Evolutionary conservation across 2,113 vertebrate genomes (phyloP).

Genomic region (Cyprinodon brontotheroides): DNA sequence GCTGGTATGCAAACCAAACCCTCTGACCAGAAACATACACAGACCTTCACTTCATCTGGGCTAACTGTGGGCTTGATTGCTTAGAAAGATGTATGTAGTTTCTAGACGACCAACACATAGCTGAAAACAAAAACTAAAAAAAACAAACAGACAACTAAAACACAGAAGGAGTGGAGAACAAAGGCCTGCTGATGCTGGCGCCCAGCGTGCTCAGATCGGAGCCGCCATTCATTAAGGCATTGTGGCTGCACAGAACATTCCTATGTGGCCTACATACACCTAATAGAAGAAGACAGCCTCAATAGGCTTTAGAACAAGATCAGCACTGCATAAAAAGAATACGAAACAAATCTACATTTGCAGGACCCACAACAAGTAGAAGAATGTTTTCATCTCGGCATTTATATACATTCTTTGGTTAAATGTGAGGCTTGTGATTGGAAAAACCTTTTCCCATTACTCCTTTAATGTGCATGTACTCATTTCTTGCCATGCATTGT

Average conservation of each 20-base stretch:
- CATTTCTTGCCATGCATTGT: conserved; percentile 50
- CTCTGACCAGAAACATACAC: conserved; percentile 13
- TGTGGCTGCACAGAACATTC: conserved; percentile 59
- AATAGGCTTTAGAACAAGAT: conserved; percentile 17
- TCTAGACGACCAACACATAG: conserved; percentile 11
- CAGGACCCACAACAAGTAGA: not conserved
- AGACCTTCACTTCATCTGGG: conserved; percentile 23
- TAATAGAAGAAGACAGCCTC: conserved; percentile 10
- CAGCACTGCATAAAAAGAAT: conserved; percentile 7
- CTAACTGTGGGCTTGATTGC: conserved; percentile 45
- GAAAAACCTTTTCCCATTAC: conserved; percentile 1
- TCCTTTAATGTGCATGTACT: conserved; percentile 16
- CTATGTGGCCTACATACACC: conserved; percentile 34
- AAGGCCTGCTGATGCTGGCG: conserved; percentile 56
- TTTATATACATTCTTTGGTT: not conserved
- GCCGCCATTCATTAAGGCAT: conserved; percentile 57
- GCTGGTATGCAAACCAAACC: conserved; percentile 7
- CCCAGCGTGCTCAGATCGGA: conserved; percentile 54
- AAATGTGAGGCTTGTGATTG: not conserved
- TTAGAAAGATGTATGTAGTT: conserved; percentile 19
- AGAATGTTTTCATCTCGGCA: not conserved
- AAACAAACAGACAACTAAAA: conserved; percentile 12
- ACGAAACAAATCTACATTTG: conserved; percentile 7
- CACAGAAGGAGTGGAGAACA: conserved; percentile 34
- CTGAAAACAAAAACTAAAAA: not conserved